Evolutionary conservation across 2,113 vertebrate genomes (phyloP), one percentile per base, ranked within the genome.

Genomic region (Oxyruncus cristatus): DNA sequence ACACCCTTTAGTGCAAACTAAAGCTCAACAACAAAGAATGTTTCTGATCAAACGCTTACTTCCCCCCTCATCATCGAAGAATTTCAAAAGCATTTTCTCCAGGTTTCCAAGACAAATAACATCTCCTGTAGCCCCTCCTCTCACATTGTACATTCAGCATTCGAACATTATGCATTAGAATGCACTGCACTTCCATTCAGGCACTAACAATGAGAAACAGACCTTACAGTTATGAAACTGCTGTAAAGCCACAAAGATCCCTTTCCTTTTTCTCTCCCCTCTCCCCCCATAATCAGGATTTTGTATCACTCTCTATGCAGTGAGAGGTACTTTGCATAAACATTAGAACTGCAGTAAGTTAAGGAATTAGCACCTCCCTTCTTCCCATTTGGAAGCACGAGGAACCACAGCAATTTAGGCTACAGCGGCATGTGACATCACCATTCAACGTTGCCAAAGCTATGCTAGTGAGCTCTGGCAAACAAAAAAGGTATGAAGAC

Each of bases 151-250:
- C 44, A 27, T 62, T 55, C 82, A 85, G 12, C 44, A 46, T 62
- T 20, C 50, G 39, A 73, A 42, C 1, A 53, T 30, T 3, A 42
- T 0, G 3, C 42, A 83, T 66, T 66, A 82, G 63, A 80, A 95
- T 67, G 93, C 92, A 95, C 83, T 88, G 85, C 47, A 81, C 68
- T 66, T 80, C 68, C 72, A 76, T 47, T 83, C 82, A 63, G 72
- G 78, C 68, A 0, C 62, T 32, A 39, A 85, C 55, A 47, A 32
- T 16, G 47, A 22, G 42, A 84, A 89, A 55, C 37, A 80, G 63
- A 91, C 52, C 72, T 86, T 14, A 35, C 14, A 61, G 72, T 53
- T 78, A 71, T 18, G 20, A 84, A 96, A 91, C 56, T 39, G 61
- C 61, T 39, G 55, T 41, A 74, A 92, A 86, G 79, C 63, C 68